Evolutionary conservation across 2,797 vertebrate genomes (phyloP).

Genomic region (Pyrocephalus nanus): DNA sequence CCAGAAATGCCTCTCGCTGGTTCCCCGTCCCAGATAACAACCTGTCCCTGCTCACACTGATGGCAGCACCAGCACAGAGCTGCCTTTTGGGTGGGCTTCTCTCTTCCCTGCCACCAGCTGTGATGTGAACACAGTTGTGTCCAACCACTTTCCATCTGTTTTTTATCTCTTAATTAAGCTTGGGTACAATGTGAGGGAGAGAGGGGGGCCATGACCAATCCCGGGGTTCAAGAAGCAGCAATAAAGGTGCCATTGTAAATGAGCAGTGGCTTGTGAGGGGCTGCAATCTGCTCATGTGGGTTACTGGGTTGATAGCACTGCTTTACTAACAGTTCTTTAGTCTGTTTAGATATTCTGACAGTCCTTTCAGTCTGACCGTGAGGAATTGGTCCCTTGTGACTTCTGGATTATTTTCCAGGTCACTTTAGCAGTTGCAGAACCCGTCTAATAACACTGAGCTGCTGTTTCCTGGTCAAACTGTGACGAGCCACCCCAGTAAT

Average conservation of each 20-base stretch:
- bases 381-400: background rate
- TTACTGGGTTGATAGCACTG: background rate
- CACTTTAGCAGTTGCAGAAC: background rate
- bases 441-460: background rate
- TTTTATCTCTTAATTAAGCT: background rate
- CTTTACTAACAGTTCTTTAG: background rate
- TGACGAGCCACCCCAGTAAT: background rate
- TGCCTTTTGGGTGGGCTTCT: background rate
- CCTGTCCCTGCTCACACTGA: background rate
- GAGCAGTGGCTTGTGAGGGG: constrained; percentile 1
- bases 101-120: background rate
- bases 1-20: background rate
- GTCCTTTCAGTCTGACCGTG: background rate
- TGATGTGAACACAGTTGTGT: background rate
- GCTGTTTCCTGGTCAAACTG: background rate
- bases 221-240: background rate
- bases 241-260: background rate
- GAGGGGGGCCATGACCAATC: background rate
- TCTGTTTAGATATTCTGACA: background rate
- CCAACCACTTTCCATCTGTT: background rate
- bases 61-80: background rate
- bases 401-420: background rate
- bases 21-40: background rate
- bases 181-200: background rate
- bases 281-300: background rate